Conservation (phyloP, 2,888 invertebrate genomes). For the Netelia fuscicornis region DNA sequence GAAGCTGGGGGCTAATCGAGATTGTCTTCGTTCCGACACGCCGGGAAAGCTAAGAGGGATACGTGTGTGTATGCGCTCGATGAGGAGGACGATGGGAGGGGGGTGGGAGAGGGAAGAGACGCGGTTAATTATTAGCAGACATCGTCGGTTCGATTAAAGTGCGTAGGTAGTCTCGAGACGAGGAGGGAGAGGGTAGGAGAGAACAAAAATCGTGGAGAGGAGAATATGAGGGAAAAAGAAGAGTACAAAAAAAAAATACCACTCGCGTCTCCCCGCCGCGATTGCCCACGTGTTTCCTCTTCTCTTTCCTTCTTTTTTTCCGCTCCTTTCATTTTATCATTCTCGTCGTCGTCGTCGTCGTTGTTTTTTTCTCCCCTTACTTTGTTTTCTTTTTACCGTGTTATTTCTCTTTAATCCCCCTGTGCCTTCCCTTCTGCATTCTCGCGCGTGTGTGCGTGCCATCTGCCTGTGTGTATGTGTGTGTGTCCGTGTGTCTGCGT, state of each 20-base stretch:
- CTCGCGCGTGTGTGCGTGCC: slow-evolving; percentile 3
- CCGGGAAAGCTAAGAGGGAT: slow-evolving; percentile 56
- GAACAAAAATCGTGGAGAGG: slow-evolving; percentile 23
- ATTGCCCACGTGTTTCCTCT: slow-evolving; percentile 48
- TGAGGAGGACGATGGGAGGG: slow-evolving; percentile 4
- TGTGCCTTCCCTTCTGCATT: slow-evolving; percentile 4
- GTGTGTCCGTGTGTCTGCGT: not conserved
- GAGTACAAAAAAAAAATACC: slow-evolving; percentile 14
- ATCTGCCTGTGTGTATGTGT: slow-evolving; percentile 21
- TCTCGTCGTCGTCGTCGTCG: slow-evolving; percentile 20
- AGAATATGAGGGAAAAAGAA: slow-evolving; percentile 38
- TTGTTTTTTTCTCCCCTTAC: slow-evolving; percentile 5
- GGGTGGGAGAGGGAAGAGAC: slow-evolving; percentile 26
- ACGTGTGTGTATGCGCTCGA: slow-evolving; percentile 55
- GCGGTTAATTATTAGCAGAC: slow-evolving; percentile 69
- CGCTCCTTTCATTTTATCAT: slow-evolving; percentile 38
- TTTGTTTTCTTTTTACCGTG: slow-evolving; percentile 15
- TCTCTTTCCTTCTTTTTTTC: slow-evolving; percentile 45
- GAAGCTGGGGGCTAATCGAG: slow-evolving; percentile 65
- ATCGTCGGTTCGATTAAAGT: slow-evolving; percentile 68
- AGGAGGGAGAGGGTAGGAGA: slow-evolving; percentile 12
- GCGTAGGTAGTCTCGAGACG: slow-evolving; percentile 62
- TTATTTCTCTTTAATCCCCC: slow-evolving; percentile 57
- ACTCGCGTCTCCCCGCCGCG: slow-evolving; percentile 21
- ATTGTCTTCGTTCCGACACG: slow-evolving; percentile 66